Base-by-base conservation (phyloP, 2,797 vertebrate genomes). In the Alauda arvensis region DNA sequence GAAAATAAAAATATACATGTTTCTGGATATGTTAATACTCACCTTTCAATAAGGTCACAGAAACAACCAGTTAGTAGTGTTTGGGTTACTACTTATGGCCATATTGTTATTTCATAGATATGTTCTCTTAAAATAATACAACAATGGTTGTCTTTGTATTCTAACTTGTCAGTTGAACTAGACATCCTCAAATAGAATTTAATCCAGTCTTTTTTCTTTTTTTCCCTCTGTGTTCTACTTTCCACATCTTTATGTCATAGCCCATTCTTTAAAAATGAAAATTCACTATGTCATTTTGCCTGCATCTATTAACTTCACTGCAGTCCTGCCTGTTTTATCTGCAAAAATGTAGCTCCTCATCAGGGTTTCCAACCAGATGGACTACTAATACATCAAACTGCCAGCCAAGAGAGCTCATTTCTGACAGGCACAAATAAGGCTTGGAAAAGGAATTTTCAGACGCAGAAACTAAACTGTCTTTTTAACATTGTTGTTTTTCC, bases 291-390 rank as follows among this genome's bases (percentile, higher is more conserved):
- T 81, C 74, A 69, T 76, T 88, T 92, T 87, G 39, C 67, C 77
- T 13, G 8, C 6, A 1, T 75, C 49, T 71, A n/a, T 87, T 91
- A 88, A 71, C 26, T 91, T 60, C 42, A 81, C 42, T 55, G 21
- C 51, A 59, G 14, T 68, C 40, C 59, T 75, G 43, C 51, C 42
- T 82, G 11, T 34, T 91, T 80, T 39, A 45, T 82, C 59, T 80
- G 48, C 25, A 91, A 55, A 92, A 83, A 43, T 0, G 1, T 76
- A 66, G 31, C 78, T 88, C 18, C 10, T 88, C 74, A 53, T 88
- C 37, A 69, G 70, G 45, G 53, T 89, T 93, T 88, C 76, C 56
- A 87, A 23, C 16, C 81, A 94, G 82, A 92, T 88, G 86, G 90
- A 28, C 67, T 77, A 52, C 59, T 76, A 57, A 66, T 88, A 49